A percentile compares a stretch with the other conserved stretches of the same genome.
phyloP scores from a whole-genome alignment of 2,797 vertebrate genomes.

The Melanotaenia parkinsoni region DNA sequence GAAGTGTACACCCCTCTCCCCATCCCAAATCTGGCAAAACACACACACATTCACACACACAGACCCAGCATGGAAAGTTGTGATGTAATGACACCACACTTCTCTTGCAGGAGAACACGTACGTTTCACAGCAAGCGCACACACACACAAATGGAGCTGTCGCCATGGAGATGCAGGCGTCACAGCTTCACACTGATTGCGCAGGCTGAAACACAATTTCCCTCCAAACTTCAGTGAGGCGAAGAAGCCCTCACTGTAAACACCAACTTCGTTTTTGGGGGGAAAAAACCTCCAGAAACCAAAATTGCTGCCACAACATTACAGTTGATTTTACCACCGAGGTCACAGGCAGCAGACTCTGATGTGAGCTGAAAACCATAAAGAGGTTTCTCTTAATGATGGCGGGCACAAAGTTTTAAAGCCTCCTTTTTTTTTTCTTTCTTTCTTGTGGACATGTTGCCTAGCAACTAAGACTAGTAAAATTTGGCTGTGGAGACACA shows the following conservation, averaged over 20 bases:
- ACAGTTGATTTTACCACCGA: slow-evolving; percentile 54
- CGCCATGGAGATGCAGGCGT: slow-evolving; percentile 28
- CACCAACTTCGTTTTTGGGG: slow-evolving; percentile 22
- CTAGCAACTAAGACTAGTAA: slow-evolving; percentile 37
- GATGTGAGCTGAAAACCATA: slow-evolving; percentile 64
- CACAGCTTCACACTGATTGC: slow-evolving; percentile 52
- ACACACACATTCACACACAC: slow-evolving; percentile 45
- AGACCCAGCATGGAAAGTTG: slow-evolving; percentile 77
- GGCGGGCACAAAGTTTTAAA: slow-evolving; percentile 30
- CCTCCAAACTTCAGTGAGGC: slow-evolving; percentile 36
- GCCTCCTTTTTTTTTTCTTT: slow-evolving; percentile 22
- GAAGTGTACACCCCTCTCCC: slow-evolving; percentile 70
- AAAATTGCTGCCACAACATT: slow-evolving; percentile 65
- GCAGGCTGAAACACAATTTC: slow-evolving; percentile 37
- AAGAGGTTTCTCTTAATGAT: slow-evolving; percentile 55
- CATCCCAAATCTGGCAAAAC: slow-evolving; percentile 48
- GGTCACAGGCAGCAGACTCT: slow-evolving; percentile 57
- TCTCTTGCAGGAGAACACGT: slow-evolving; percentile 57
- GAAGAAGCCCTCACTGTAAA: slow-evolving; percentile 40
- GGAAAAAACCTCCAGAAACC: slow-evolving; percentile 49
- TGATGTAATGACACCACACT: slow-evolving; percentile 74
- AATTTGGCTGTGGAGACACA: slow-evolving; percentile 8
- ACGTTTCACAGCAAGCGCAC: slow-evolving; percentile 3
- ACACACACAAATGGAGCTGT: slow-evolving; percentile 22
- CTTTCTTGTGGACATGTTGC: slow-evolving; percentile 37